Base-by-base conservation (phyloP, 1,140 invertebrate genomes). In the Papilio polyxenes region DNA sequence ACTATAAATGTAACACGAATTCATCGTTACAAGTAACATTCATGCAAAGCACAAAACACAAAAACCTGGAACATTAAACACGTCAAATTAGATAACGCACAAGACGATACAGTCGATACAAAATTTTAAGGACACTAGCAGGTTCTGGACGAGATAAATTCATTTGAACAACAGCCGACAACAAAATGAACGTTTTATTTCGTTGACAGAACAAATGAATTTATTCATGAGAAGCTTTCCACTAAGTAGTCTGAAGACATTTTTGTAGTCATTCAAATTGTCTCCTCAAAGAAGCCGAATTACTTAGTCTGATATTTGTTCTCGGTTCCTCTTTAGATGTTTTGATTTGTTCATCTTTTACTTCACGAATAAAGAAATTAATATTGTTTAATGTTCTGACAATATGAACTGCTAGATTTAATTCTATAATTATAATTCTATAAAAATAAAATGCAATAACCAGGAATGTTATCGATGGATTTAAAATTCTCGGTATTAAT, bases 41-140 rank as follows among this genome's bases (percentile, higher is more conserved):
- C 82, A 83, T 83, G 83, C 83, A 83, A 83, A 83, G 83, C 83
- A 78, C 31, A 62, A 79, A 79, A 83, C 80, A 79, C 76, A 59
- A 49, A 48, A 78, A 59, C 76, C 83, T 83, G 83, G 31, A 83
- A 80, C 37, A 59, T 83, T 75, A 56, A 23, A 79, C 48, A 80
- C 78, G 59, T 62, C 23, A 81, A 69, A 72, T 77, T 75, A 62
- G 59, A 80, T 59, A 76, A 81, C 76, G 31, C 37, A 65, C 62
- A 75, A 82, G 75, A 23, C 23, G 62, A 82, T 31, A 76, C 37
- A 48, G 40, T 20, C 53, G 56, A 15, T 37, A 49, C 62, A 37
- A 72, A 37, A 72, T 37, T 72, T 72, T 37, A 37, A 23, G 31
- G 62, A 65, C 11, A 31, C 65, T 53, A 75, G 51, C 40, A 6